Evolutionary conservation across 1,140 invertebrate genomes (phyloP), one percentile per base, ranked within the genome.

Genomic region (Steinernema khuongi): DNA sequence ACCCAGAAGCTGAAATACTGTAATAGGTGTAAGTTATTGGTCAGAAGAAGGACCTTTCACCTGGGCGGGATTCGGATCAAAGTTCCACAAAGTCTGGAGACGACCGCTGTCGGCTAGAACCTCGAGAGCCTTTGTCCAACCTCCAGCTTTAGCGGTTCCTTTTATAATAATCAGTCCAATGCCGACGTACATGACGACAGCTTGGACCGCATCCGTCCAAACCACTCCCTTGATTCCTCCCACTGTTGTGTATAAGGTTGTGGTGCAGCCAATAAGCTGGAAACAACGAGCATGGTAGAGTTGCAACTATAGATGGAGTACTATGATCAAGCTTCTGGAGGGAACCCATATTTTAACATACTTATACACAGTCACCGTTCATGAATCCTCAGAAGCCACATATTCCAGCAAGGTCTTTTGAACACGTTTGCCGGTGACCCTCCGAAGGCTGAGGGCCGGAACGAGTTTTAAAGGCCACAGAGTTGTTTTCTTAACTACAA

Each of bases 41-140:
- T 7, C 36, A n/a, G 36, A 7, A 26, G 50, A 60, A 2, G 14
- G 50, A 22, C 11, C 7, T 14, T n/a, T n/a, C n/a, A 60, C 50
- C 50, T 60, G 50, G 11, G 50, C 50, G 4, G 50, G 50, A 60
- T 60, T 60, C 11, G 50, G 50, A 22, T 60, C 50, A 60, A 60
- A 60, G 4, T 22, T 14, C 4, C 4, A 17, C 14, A 60, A 4
- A 2, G 11, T 60, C 50, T 22, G 14, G 26, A 60, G 7, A 22
- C 50, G 50, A 60, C 50, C 50, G 22, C 50, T 60, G 14, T 60
- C 7, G 4, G 22, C 22, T 2, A 60, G 26, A 60, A 60, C 19
- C 7, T 60, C 50, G 22, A 60, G 26, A 7, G 50, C 19, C 4
- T 22, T 14, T 17, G 14, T 22, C 50, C 50, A 60, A 14, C 50